These are phyloP conservation scores for Panagrolaimus sp. DNA, from an alignment of 1,140 invertebrate species.

Conservation along the genomic window DNA sequence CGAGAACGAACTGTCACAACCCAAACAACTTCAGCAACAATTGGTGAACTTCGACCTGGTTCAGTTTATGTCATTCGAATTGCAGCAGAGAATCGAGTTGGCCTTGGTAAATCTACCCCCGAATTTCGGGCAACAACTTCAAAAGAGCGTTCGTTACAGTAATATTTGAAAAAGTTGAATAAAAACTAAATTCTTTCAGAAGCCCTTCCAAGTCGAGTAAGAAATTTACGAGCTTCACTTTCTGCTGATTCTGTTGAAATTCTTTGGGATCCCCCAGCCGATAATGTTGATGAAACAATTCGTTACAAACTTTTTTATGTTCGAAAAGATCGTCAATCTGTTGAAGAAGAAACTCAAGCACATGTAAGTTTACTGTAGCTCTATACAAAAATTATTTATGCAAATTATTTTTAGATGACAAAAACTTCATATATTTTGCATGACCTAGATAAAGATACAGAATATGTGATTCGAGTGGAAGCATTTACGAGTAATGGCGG, in stretches of 20 bases:
- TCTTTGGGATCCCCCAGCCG: slow-evolving; percentile 34
- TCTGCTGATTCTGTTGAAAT: slow-evolving; percentile 39
- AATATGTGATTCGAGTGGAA: slow-evolving; percentile 51
- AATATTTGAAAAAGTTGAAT: background rate
- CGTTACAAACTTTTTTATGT: slow-evolving; percentile 45
- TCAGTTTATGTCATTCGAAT: slow-evolving; percentile 35
- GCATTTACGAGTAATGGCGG: slow-evolving; percentile 43
- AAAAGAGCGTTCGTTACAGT: slow-evolving; percentile 24
- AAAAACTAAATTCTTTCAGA: slow-evolving; percentile 26
- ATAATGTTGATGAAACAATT: slow-evolving; percentile 23
- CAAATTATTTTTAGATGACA: slow-evolving; percentile 27
- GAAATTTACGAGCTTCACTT: slow-evolving; percentile 37
- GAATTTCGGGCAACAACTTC: slow-evolving; percentile 26
- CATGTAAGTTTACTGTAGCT: slow-evolving; percentile 24
- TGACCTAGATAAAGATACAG: slow-evolving; percentile 53
- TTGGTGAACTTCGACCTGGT: slow-evolving; percentile 28
- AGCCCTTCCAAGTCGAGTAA: slow-evolving; percentile 23
- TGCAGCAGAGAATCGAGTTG: slow-evolving; percentile 26
- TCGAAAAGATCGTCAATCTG: slow-evolving; percentile 18
- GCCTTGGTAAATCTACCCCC: slow-evolving; percentile 32
- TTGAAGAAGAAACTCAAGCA: slow-evolving; percentile 44
- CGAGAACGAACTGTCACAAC: slow-evolving; percentile 40
- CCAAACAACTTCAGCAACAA: slow-evolving; percentile 21
- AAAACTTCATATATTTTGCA: slow-evolving; percentile 56
- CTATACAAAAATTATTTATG: too few species aligned